Evolutionary conservation across 2,113 vertebrate genomes (phyloP), one percentile per base, ranked within the genome.

Genomic region (Chelonoidis abingdonii): DNA sequence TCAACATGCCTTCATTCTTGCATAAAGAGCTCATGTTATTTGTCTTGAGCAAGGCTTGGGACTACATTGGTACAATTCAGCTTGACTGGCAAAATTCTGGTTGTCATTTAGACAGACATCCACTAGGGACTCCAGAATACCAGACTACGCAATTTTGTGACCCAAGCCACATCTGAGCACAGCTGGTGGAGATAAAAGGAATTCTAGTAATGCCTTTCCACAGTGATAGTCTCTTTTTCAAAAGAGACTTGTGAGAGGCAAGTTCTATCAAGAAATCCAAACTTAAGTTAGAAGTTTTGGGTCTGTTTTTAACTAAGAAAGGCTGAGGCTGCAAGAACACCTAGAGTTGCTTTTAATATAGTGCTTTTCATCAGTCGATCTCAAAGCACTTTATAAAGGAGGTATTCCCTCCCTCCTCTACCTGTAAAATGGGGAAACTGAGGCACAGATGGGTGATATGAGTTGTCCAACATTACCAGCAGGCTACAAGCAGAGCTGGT

Each of bases 191-290:
- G 92, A 94, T 80, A 90, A 19, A 22, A 93, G 44, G 79, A 93
- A 94, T 83, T 81, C 80, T 78, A 89, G 29, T 87, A 92, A 93
- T 72, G 95, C 87, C 5, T 0, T 31, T 96, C 87, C 78, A 62
- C 80, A 90, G 87, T 79, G 89, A 57, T 50, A 56, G 90, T 84
- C 95, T 65, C 31, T 95, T 83, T 81, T 59, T n/a, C n/a, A 24
- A 93, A n/a, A 79, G 89, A 95, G 97, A 89, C 96, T 96, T 94
- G 92, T 94, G 92, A 95, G 72, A 97, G 21, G 53, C 75, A 87
- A 93, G 92, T 97, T 97, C 95, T 96, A 91, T 25, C 86, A 90
- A 10, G 83, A 93, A 97, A 96, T 96, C 94, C 95, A 89, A n/a
- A 11, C 88, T 86, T 79, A 75, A 75, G 65, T 25, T 72, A 91